phyloP scores from a whole-genome alignment of 2,797 vertebrate species.

The Micromesistius poutassou region DNA sequence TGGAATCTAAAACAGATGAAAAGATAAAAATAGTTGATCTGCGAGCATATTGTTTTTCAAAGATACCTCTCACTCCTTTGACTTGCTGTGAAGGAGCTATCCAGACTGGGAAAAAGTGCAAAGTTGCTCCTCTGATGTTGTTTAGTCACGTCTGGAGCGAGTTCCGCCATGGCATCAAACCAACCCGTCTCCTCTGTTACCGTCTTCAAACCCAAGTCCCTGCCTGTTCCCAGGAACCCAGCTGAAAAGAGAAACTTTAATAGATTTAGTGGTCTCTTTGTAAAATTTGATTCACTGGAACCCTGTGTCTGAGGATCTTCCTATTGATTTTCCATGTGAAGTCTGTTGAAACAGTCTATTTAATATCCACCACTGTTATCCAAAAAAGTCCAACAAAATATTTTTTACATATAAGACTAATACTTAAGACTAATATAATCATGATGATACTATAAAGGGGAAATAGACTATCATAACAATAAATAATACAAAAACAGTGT shows the following conservation, averaged over 20 bases:
- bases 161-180: neutral
- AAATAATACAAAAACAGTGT: neutral
- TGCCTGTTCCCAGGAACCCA: neutral
- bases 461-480: neutral
- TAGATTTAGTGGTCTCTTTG: constrained; percentile 2
- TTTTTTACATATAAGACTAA: neutral
- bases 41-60: neutral
- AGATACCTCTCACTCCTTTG: neutral
- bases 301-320: neutral
- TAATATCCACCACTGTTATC: neutral
- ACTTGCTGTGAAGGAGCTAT: neutral
- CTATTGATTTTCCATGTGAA: constrained; percentile 23
- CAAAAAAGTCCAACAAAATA: neutral
- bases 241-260: neutral
- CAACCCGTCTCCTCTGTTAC: neutral
- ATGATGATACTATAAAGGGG: neutral
- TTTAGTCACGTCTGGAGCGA: neutral
- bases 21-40: neutral
- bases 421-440: too few relatives aligned
- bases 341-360: neutral
- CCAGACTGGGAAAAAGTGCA: neutral
- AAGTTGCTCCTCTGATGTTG: neutral
- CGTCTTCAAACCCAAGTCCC: neutral
- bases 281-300: neutral
- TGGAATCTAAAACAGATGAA: constrained; percentile 2